phyloP scores from a whole-genome alignment of 2,113 vertebrate genomes.

The Accipiter virgatus region DNA sequence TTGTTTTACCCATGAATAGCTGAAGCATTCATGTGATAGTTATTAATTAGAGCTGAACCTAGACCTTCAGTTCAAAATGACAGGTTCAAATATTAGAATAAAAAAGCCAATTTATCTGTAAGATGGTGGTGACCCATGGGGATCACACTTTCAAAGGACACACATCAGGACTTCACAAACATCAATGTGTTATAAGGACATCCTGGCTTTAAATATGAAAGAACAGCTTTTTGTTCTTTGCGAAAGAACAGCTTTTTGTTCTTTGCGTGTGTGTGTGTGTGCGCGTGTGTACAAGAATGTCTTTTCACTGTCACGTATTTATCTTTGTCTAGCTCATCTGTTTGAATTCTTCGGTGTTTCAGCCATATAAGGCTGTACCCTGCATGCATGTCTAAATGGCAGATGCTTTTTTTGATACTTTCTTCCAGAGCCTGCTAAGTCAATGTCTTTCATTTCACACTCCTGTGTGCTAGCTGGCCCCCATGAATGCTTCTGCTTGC shows the following conservation, averaged over 20 bases:
- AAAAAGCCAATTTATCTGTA: neutral
- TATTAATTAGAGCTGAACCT: neutral
- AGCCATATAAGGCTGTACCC: neutral
- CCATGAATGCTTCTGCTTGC: neutral
- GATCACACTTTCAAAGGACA: neutral
- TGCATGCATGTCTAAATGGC: neutral
- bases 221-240: neutral
- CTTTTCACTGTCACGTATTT: neutral
- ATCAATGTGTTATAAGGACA: neutral
- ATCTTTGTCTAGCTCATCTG: neutral
- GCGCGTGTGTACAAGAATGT: neutral
- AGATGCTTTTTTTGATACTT: neutral
- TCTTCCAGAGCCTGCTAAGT: neutral
- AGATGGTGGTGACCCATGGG: neutral
- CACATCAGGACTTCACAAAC: neutral
- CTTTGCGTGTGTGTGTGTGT: neutral
- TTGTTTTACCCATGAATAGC: neutral
- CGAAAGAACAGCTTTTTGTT: neutral
- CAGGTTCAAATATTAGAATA: neutral
- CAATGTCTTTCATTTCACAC: neutral
- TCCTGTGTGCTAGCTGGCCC: neutral
- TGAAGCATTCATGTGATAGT: neutral
- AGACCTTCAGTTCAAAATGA: neutral
- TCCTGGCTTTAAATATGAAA: neutral
- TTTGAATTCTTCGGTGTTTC: neutral